phyloP scores from a whole-genome alignment of 1,140 invertebrate genomes.

The Cyclina sinensis region DNA sequence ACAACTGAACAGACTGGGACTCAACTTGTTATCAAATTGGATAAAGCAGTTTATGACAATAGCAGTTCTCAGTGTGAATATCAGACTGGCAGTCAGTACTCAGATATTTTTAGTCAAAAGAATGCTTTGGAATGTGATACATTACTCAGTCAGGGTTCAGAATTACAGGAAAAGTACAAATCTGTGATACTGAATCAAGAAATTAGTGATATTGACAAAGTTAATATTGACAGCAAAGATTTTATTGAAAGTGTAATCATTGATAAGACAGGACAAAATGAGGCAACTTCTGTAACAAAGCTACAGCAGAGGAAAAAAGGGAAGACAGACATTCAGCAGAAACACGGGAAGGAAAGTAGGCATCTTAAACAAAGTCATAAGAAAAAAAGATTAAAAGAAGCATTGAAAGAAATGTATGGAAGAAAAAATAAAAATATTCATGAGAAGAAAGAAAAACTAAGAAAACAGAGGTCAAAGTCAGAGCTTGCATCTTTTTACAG shows the following conservation, averaged over 20 bases:
- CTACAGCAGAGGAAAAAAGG: neutral
- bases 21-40: neutral
- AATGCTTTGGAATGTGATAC: neutral
- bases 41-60: neutral
- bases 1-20: neutral
- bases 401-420: constrained; percentile 47
- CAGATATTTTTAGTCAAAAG: neutral
- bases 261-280: too few species aligned
- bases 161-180: neutral
- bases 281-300: neutral
- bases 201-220: neutral
- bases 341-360: neutral
- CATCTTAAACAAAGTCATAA: neutral
- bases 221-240: too few species aligned
- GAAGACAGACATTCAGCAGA: neutral
- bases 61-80: neutral
- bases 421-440: constrained; percentile 47
- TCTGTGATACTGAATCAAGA: neutral
- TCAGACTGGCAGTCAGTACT: neutral
- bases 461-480: neutral
- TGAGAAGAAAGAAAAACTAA: neutral
- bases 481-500: neutral
- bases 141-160: neutral
- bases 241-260: too few species aligned
- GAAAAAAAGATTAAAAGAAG: constrained; percentile 23